phyloP scores from a whole-genome alignment of 2,888 invertebrate genomes.

The Oxytorus armatus region DNA sequence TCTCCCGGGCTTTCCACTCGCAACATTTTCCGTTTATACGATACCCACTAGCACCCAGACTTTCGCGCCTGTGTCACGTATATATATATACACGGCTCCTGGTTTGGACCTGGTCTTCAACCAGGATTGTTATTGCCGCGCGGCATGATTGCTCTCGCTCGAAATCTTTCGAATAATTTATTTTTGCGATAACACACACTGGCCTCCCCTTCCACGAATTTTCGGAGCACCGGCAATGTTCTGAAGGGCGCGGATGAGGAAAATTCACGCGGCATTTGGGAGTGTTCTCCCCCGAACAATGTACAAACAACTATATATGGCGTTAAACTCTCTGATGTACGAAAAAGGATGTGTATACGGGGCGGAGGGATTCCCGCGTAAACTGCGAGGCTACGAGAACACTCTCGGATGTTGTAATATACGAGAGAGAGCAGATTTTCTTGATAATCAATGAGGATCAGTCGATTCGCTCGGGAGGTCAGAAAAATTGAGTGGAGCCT shows the following conservation, averaged over 20 bases:
- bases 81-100: not conserved
- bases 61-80: not conserved
- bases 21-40: slow-evolving; percentile 39
- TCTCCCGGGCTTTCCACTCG: slow-evolving; percentile 16
- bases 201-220: slow-evolving; percentile 2
- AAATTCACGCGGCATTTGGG: slow-evolving; percentile 19
- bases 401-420: slow-evolving; percentile 46
- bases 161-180: slow-evolving; percentile 81
- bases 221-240: not conserved
- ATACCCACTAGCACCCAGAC: not conserved
- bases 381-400: slow-evolving; percentile 64
- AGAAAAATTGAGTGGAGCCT: slow-evolving; percentile 83
- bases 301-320: slow-evolving; percentile 47
- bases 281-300: slow-evolving; percentile 22
- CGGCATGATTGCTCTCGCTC: slow-evolving; percentile 78
- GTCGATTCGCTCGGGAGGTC: slow-evolving; percentile 78
- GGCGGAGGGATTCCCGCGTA: slow-evolving; percentile 39
- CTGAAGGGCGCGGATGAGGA: not conserved
- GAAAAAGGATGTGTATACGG: slow-evolving; percentile 20
- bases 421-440: slow-evolving; percentile 69
- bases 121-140: slow-evolving; percentile 77
- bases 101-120: slow-evolving; percentile 47
- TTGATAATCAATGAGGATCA: slow-evolving; percentile 75
- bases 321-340: slow-evolving; percentile 38
- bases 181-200: slow-evolving; percentile 72